phyloP scores from a whole-genome alignment of 1,140 invertebrate genomes.

The Drosophila ananassae region DNA sequence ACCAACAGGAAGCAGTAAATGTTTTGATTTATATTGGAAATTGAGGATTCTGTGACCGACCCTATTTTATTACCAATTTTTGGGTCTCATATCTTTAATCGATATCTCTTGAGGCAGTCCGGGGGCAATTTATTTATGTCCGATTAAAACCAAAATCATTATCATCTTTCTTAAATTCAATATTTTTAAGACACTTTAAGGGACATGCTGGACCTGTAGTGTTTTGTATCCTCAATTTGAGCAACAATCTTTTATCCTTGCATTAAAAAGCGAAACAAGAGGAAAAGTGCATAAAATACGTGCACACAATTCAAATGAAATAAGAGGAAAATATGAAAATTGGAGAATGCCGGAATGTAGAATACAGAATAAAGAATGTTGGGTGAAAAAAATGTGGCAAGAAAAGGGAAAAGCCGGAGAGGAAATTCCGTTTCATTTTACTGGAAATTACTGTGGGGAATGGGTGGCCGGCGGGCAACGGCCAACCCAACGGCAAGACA shows the following conservation, averaged over 20 bases:
- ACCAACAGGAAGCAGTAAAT: constrained; percentile 64
- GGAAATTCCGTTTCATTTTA: constrained; percentile 50
- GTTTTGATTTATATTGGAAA: constrained; percentile 76
- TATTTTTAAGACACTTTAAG: not conserved
- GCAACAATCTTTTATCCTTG: constrained; percentile 21
- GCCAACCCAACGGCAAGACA: constrained; percentile 43
- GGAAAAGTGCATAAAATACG: constrained; percentile 60
- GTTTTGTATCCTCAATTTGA: constrained; percentile 25
- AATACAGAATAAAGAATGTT: constrained; percentile 15
- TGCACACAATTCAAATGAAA: constrained; percentile 54
- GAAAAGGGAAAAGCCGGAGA: constrained; percentile 16
- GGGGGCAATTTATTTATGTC: constrained; percentile 10
- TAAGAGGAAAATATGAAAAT: constrained; percentile 70
- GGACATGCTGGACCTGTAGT: not conserved
- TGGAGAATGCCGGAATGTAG: constrained; percentile 51
- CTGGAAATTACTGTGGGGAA: constrained; percentile 57
- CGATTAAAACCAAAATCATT: constrained; percentile 16
- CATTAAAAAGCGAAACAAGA: constrained; percentile 32
- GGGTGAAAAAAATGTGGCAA: not conserved
- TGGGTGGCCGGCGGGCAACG: not conserved
- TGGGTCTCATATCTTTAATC: constrained; percentile 44
- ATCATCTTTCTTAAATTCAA: not conserved
- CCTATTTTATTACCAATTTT: constrained; percentile 28
- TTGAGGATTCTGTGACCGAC: constrained; percentile 43
- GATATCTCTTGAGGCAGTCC: constrained; percentile 21